phyloP scores from a whole-genome alignment of 92 coral and sea anemone genomes.

The Epizoanthus stellaris region DNA sequence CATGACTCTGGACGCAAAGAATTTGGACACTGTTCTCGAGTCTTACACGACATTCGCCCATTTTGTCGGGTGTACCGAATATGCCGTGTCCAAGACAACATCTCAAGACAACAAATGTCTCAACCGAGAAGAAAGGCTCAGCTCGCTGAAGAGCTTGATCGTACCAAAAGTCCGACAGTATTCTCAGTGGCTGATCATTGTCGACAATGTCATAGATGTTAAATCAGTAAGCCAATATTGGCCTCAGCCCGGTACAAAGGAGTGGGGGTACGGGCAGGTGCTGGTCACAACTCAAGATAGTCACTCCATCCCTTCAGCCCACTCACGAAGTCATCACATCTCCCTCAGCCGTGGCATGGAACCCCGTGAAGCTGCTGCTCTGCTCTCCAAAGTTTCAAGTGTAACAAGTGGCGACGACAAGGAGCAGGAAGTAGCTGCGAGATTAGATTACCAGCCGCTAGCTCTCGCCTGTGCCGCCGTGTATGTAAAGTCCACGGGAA shows the following conservation, averaged over 20 bases:
- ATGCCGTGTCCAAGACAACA: neutral
- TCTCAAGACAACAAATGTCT: neutral
- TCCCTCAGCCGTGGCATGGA: conserved; percentile 26
- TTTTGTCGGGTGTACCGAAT: conserved; percentile 32
- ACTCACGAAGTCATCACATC: neutral
- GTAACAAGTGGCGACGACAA: neutral
- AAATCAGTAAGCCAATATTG: neutral
- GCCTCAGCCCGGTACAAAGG: conserved; percentile 30
- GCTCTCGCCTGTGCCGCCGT: too few species aligned
- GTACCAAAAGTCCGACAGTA: conserved; percentile 25
- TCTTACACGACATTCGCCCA: conserved; percentile 40
- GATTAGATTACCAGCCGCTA: too few species aligned
- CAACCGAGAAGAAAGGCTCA: conserved; percentile 19
- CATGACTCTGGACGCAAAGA: conserved; percentile 59
- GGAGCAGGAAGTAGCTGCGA: too few species aligned
- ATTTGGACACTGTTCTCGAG: conserved; percentile 32
- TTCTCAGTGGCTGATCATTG: conserved; percentile 51
- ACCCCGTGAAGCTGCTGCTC: neutral
- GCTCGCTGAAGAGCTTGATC: conserved; percentile 29
- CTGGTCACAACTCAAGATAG: conserved; percentile 47
- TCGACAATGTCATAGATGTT: conserved; percentile 41
- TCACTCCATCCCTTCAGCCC: conserved; percentile 11
- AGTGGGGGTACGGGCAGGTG: conserved; percentile 47
- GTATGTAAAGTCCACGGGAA: too few species aligned
- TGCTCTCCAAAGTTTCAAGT: neutral